Percentiles rank a stretch among this genome's conserved stretches.
These are phyloP conservation scores for Phasianus colchicus DNA, from an alignment of 2,113 vertebrate species.

Conservation along the genomic window DNA sequence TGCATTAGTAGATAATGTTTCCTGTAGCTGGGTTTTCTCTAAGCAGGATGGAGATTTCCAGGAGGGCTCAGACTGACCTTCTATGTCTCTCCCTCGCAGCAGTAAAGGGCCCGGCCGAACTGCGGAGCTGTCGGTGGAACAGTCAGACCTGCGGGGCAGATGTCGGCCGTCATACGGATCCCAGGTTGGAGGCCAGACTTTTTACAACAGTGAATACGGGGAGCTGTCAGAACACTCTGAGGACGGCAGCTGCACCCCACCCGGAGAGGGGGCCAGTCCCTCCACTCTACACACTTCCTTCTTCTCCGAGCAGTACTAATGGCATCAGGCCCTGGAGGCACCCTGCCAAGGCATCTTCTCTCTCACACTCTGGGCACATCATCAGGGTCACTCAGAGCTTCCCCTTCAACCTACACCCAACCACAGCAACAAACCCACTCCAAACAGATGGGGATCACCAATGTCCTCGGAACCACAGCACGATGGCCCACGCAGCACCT, in stretches of 20 bases:
- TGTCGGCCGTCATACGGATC: conserved; percentile 76
- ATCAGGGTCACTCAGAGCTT: conserved; percentile 21
- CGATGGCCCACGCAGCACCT: not conserved
- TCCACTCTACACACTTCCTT: conserved; percentile 51
- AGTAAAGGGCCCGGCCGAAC: conserved; percentile 81
- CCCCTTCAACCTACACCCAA: conserved; percentile 28
- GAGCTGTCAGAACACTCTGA: conserved; percentile 85
- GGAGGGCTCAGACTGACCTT: not conserved
- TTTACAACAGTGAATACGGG: conserved; percentile 96
- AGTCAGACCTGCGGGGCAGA: conserved; percentile 71
- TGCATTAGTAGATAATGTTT: not conserved
- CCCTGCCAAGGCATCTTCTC: not conserved
- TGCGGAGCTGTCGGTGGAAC: conserved; percentile 73
- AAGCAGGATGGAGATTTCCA: not conserved
- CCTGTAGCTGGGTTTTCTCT: not conserved
- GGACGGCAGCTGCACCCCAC: conserved; percentile 54
- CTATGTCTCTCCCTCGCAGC: conserved; percentile 60
- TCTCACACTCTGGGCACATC: not conserved
- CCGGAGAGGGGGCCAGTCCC: conserved; percentile 67
- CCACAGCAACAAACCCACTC: not conserved
- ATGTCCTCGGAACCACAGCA: not conserved
- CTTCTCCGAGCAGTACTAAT: conserved; percentile 74
- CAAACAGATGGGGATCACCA: not conserved
- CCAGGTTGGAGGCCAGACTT: conserved; percentile 89
- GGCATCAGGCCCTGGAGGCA: not conserved